These are phyloP conservation scores for Drosophila novamexicana DNA, from an alignment of 1,140 invertebrate genomes.

Conservation along the genomic window DNA sequence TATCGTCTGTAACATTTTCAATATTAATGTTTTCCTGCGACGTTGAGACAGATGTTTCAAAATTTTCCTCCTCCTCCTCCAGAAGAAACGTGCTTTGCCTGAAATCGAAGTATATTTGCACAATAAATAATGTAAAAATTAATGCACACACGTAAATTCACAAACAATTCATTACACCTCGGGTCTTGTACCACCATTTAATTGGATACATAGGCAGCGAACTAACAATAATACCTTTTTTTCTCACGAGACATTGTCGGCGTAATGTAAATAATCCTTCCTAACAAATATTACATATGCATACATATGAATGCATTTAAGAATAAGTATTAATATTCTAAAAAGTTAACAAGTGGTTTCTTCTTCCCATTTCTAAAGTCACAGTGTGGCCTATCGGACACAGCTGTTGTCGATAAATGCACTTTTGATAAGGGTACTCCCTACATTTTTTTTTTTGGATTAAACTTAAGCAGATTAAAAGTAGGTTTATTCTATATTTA, in stretches of 20 bases:
- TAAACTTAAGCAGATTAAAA: background rate
- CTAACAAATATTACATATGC: constrained; percentile 5
- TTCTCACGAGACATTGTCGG: constrained; percentile 59
- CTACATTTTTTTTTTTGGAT: background rate
- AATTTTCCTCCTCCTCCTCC: constrained; percentile 33
- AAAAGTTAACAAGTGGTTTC: constrained; percentile 15
- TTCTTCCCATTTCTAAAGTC: constrained; percentile 14
- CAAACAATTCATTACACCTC: background rate
- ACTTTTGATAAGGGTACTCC: background rate
- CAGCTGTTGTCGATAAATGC: constrained; percentile 26
- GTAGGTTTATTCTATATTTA: too few species aligned
- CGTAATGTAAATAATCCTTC: constrained; percentile 6
- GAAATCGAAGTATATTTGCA: background rate
- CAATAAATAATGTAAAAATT: background rate
- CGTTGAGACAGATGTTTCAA: constrained; percentile 25
- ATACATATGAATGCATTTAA: background rate
- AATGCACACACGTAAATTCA: background rate
- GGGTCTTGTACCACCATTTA: constrained; percentile 13
- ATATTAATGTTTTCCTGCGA: constrained; percentile 29
- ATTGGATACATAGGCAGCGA: background rate
- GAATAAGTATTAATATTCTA: constrained; percentile 14
- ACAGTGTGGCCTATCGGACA: background rate
- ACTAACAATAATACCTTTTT: constrained; percentile 47
- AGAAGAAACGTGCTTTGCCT: constrained; percentile 8
- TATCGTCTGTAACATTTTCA: background rate